Conservation (phyloP, 2,888 invertebrate genomes). For the Drosophila borealis region DNA sequence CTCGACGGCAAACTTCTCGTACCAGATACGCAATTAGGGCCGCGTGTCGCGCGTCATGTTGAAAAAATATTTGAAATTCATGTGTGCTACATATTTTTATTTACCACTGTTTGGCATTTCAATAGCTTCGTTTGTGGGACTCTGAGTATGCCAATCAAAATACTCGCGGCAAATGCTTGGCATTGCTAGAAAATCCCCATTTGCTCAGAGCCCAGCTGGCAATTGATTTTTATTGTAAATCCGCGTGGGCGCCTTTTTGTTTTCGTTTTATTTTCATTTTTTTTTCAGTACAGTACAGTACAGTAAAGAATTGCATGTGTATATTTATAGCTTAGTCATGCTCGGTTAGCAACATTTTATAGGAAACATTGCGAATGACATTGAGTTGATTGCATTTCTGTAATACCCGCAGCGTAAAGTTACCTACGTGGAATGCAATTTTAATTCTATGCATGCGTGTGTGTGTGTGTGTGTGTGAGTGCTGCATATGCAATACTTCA, state of each 20-base stretch:
- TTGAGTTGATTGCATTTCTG: constrained; percentile 54
- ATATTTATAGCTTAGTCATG: constrained; percentile 63
- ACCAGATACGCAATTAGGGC: constrained; percentile 62
- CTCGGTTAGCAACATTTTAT: constrained; percentile 57
- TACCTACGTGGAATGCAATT: constrained; percentile 43
- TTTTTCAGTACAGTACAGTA: not conserved
- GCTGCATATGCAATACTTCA: not conserved
- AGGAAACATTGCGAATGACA: constrained; percentile 47
- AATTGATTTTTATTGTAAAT: constrained; percentile 71
- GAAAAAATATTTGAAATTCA: constrained; percentile 77
- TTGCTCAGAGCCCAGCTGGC: constrained; percentile 36
- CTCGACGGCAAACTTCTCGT: not conserved
- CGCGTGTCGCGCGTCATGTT: constrained; percentile 70
- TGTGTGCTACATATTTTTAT: constrained; percentile 63
- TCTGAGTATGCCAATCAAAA: constrained; percentile 74
- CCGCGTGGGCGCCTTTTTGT: constrained; percentile 35
- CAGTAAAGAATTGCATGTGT: constrained; percentile 35
- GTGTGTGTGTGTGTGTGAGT: not conserved
- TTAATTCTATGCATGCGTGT: constrained; percentile 27
- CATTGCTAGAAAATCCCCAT: constrained; percentile 63
- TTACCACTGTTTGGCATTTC: constrained; percentile 65
- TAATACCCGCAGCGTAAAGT: constrained; percentile 9
- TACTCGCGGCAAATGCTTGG: constrained; percentile 76
- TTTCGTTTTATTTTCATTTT: constrained; percentile 20
- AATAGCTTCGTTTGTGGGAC: constrained; percentile 46